Base-by-base conservation (phyloP, 2,797 vertebrate species). In the Typhlichthys eigenmanni region DNA sequence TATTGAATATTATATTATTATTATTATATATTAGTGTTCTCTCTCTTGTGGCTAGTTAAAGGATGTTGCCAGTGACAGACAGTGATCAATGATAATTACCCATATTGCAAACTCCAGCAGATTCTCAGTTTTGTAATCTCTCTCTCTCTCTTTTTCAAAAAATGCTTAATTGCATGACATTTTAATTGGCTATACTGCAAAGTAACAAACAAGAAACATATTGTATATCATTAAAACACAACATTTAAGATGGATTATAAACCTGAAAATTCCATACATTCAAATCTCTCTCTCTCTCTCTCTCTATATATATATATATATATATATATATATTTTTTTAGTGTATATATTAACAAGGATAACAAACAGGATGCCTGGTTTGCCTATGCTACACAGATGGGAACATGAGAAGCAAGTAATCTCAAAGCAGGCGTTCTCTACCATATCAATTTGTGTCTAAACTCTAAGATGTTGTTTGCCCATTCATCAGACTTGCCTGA, bases 71-170 rank as follows among this genome's bases (percentile, higher is more conserved):
- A 64, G 48, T 47, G 38, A 71, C 61, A 83, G 72, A 75, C 61
- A 67, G 58, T 57, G 47, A 86, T 82, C 53, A 51, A 64, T 79
- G 69, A 62, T 76, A 75, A 65, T 71, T 72, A 43, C 55, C 58
- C 32, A 12, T 72, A 58, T 72, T 17, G 68, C 47, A 55, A 55
- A 19, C 32, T n/a, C 59, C 14, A 32, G 47, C 54, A 66, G 64
- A 53, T 43, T 24, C 24, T 24, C 16, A 53, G 48, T 19, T 59
- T 17, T 59, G 32, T 61, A 45, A 50, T 63, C 17, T 57, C 52
- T 58, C 3, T 19, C 2, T 19, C 46, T 7, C 13, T 60, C 19
- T 50, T 14, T 32, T 8, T 38, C 8, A 38, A 38, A 8, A 38
- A 38, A 38, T 38, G 34, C 6, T 1, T 38, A 38, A 38, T 38